Conservation (phyloP, 2,113 vertebrate species). For the Neodon shergylaensis region DNA sequence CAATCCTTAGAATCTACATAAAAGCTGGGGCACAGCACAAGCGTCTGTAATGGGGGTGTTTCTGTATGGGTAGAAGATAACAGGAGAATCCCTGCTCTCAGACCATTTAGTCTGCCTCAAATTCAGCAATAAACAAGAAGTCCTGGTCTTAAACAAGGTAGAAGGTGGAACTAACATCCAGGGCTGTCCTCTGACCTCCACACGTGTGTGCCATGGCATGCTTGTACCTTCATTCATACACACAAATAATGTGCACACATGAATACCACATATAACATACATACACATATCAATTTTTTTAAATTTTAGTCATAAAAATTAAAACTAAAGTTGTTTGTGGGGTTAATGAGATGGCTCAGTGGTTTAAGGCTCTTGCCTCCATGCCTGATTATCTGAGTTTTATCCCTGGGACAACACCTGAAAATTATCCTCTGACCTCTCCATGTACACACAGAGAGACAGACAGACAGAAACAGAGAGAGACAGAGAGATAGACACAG, state of each 20-base stretch:
- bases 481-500: neutral
- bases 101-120: neutral
- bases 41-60: neutral
- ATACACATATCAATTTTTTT: neutral
- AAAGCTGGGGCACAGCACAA: neutral
- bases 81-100: neutral
- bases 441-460: neutral
- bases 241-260: neutral
- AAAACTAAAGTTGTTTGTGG: neutral
- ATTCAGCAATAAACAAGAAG: neutral
- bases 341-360: neutral
- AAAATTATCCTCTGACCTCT: neutral
- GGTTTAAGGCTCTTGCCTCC: neutral
- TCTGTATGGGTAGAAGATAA: neutral
- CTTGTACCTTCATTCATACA: neutral
- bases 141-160: neutral
- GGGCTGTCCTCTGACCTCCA: neutral
- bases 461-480: neutral
- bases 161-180: neutral
- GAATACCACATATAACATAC: neutral
- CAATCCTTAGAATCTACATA: neutral
- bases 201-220: neutral
- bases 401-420: neutral
- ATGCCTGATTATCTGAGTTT: neutral
- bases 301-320: neutral